Conservation (phyloP, 2,888 invertebrate species). For the Zootermopsis nevadensis region DNA sequence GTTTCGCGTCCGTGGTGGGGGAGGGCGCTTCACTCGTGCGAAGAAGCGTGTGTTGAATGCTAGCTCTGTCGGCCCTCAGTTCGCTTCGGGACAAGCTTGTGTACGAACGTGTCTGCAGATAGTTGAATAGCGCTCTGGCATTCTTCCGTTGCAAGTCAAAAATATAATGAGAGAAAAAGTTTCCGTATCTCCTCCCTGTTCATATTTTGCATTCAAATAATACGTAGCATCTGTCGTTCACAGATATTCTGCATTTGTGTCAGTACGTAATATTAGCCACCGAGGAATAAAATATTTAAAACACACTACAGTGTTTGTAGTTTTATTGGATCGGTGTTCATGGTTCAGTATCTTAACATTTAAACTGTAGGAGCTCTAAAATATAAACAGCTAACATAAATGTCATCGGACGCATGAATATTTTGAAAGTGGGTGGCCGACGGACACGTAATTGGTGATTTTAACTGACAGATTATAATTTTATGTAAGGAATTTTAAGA, state of each 20-base stretch:
- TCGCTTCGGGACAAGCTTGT: conserved; percentile 12
- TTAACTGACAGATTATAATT: background rate
- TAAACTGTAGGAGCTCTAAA: too few species aligned
- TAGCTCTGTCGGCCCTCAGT: background rate
- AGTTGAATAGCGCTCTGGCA: background rate
- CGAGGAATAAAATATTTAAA: background rate
- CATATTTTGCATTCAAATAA: background rate
- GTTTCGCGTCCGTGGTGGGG: background rate
- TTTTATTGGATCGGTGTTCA: background rate
- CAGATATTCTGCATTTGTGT: background rate
- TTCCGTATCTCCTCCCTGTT: background rate
- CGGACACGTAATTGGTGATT: background rate
- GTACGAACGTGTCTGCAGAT: background rate
- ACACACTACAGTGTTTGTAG: background rate
- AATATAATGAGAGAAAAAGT: background rate
- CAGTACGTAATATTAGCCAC: background rate
- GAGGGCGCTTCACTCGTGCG: background rate
- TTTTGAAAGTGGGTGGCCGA: background rate
- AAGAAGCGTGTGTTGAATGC: background rate
- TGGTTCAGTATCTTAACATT: background rate
- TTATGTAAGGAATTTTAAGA: background rate
- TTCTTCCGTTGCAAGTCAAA: background rate
- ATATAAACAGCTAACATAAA: background rate
- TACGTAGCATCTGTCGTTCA: background rate
- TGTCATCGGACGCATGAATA: background rate